Conservation (phyloP, 2,888 invertebrate species). For the Heliothis peltigera region DNA sequence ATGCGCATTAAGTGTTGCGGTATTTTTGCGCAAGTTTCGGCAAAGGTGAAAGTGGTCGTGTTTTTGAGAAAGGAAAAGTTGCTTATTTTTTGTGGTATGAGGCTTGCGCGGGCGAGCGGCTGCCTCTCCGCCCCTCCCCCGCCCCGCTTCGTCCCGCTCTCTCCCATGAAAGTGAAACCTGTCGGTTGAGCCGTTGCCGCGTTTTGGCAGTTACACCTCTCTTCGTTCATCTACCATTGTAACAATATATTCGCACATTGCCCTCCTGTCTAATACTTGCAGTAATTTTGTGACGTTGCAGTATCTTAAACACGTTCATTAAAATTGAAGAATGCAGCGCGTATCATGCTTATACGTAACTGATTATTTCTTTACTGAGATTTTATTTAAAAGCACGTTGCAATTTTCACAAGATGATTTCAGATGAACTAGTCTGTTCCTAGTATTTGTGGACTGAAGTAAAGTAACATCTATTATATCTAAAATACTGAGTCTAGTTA, state of each 20-base stretch:
- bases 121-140: constrained; percentile 31
- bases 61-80: constrained; percentile 89
- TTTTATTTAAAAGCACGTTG: too few relatives aligned
- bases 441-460: too few relatives aligned
- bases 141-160: constrained; percentile 50
- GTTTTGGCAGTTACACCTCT: constrained; percentile 57
- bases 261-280: constrained; percentile 4
- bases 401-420: too few relatives aligned
- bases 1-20: constrained; percentile 62
- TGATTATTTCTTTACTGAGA: too few relatives aligned
- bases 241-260: constrained; percentile 18
- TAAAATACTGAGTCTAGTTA: too few relatives aligned
- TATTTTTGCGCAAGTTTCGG: constrained; percentile 82
- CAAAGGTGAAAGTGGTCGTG: constrained; percentile 86
- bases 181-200: constrained; percentile 64
- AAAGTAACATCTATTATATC: too few relatives aligned
- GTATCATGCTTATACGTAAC: too few relatives aligned
- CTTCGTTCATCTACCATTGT: constrained; percentile 45
- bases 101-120: constrained; percentile 78
- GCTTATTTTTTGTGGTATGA: constrained; percentile 84
- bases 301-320: background rate
- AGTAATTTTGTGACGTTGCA: constrained; percentile 1
- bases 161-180: constrained; percentile 83
- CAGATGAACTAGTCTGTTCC: too few relatives aligned
- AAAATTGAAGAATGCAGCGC: too few relatives aligned